Conservation (phyloP, 1,140 invertebrate species). For the Anoplolepis gracilipes region DNA sequence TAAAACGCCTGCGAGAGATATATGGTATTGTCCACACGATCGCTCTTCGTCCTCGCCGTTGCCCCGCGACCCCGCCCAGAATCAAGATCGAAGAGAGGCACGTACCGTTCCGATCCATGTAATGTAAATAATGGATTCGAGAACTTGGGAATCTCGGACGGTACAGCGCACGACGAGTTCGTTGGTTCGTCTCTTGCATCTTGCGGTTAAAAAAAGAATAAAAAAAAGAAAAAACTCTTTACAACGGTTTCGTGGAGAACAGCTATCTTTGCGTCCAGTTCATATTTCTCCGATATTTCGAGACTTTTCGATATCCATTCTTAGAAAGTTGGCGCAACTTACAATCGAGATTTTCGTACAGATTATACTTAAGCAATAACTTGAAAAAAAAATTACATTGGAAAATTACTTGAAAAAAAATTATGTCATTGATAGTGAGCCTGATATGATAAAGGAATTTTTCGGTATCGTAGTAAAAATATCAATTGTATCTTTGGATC, state of each 20-base stretch:
- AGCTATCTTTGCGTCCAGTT: not conserved
- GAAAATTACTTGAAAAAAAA: no score
- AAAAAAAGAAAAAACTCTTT: not conserved
- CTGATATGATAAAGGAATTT: not conserved
- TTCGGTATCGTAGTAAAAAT: not conserved
- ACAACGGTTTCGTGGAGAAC: not conserved
- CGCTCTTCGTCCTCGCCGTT: constrained; percentile 44
- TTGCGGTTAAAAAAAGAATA: constrained; percentile 6
- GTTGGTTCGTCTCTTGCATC: constrained; percentile 31
- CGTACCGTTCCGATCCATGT: constrained; percentile 70
- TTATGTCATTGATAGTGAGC: not conserved
- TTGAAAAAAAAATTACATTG: no score
- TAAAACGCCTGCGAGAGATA: constrained; percentile 73
- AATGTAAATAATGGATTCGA: constrained; percentile 82
- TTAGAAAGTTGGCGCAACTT: not conserved
- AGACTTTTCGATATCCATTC: not conserved
- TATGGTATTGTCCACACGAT: constrained; percentile 73
- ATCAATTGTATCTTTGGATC: not conserved
- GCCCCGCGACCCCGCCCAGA: constrained; percentile 66
- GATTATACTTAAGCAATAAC: not conserved
- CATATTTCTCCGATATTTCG: constrained; percentile 27
- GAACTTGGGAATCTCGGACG: constrained; percentile 24
- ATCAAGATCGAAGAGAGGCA: constrained; percentile 80
- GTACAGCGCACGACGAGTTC: constrained; percentile 36
- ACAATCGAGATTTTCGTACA: not conserved